Conservation (phyloP, 2,888 invertebrate genomes). For the Peribatodes rhomboidaria region DNA sequence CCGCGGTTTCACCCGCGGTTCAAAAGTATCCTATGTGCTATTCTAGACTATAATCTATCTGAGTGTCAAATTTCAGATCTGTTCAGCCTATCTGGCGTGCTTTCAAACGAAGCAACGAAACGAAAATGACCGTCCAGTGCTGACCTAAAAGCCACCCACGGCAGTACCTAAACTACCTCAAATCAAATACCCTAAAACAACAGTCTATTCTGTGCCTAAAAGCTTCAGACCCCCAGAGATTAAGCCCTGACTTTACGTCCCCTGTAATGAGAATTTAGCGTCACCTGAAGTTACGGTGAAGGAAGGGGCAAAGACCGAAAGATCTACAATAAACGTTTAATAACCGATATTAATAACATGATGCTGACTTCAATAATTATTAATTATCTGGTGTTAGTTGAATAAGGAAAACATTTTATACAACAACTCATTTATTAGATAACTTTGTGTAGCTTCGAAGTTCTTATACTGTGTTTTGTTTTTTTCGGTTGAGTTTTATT, state of each 20-base stretch:
- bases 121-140: constrained; percentile 3
- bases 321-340: background rate
- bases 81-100: no score
- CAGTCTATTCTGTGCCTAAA: constrained; percentile 39
- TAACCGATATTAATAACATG: background rate
- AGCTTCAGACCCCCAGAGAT: constrained; percentile 38
- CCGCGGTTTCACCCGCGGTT: no score
- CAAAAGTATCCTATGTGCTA: no score
- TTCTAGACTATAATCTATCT: no score
- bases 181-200: constrained; percentile 32
- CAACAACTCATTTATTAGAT: no score
- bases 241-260: constrained; percentile 35
- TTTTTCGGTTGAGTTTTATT: no score
- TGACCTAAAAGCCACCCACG: background rate
- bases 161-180: constrained; percentile 24
- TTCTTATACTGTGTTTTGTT: no score
- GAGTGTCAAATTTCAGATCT: no score
- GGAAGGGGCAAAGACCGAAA: constrained; percentile 22
- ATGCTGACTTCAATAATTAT: no score
- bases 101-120: constrained; percentile 5
- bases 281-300: constrained; percentile 34
- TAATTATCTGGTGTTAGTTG: no score
- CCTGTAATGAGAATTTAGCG: constrained; percentile 35
- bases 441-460: no score
- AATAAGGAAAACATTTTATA: no score